Percentiles rank a stretch among this genome's conserved stretches.
Evolutionary conservation across 1,140 invertebrate species (phyloP).

Genomic region (Magallana ariakensis): DNA sequence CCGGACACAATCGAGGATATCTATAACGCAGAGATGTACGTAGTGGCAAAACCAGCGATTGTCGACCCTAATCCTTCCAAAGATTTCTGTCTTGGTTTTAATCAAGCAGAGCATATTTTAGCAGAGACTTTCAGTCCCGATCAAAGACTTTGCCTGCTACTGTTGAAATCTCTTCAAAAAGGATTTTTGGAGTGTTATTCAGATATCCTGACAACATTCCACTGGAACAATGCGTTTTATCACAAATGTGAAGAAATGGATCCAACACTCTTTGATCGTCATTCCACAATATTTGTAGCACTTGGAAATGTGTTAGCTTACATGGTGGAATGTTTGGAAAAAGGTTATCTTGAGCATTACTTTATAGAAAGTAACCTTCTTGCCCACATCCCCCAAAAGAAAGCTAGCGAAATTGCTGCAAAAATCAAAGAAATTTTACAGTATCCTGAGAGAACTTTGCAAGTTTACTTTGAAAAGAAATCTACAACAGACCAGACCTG

Average conservation of each 20-base stretch:
- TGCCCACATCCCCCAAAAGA: neutral
- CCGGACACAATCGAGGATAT: neutral
- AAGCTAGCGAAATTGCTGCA: neutral
- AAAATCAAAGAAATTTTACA: neutral
- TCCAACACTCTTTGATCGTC: neutral
- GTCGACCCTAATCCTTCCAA: neutral
- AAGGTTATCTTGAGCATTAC: constrained; percentile 15
- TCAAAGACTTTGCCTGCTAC: constrained; percentile 36
- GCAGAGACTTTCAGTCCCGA: neutral
- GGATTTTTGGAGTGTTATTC: constrained; percentile 24
- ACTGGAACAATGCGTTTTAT: constrained; percentile 55
- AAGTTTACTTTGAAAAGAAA: constrained; percentile 15
- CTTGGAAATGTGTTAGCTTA: constrained; percentile 30
- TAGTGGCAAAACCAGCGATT: constrained; percentile 35
- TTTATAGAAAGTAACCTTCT: constrained; percentile 47
- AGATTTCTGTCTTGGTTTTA: constrained; percentile 45
- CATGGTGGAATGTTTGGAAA: constrained; percentile 36
- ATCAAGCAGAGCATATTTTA: constrained; percentile 39
- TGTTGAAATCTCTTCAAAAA: constrained; percentile 39
- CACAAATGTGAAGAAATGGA: constrained; percentile 8
- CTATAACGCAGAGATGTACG: constrained; percentile 16
- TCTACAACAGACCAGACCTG: neutral
- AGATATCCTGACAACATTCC: constrained; percentile 40
- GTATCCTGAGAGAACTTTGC: neutral
- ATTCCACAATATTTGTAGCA: constrained; percentile 10